Percentiles rank a stretch among this genome's conserved stretches.
Conservation (phyloP, 2,888 invertebrate species). For the Drosophila gaucha region DNA sequence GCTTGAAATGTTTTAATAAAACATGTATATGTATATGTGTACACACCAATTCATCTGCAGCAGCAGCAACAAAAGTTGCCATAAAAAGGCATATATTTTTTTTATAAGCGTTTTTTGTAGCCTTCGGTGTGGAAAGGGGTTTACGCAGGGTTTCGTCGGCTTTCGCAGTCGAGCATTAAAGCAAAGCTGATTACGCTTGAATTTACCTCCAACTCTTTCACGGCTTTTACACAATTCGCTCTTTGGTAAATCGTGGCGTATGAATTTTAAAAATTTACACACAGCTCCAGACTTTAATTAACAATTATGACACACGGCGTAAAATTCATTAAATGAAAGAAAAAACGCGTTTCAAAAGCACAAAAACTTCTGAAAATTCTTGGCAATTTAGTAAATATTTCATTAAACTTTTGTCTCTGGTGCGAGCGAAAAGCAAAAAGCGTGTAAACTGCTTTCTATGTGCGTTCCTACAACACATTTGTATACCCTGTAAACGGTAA, state of each 20-base stretch:
- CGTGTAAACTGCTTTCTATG: conserved; percentile 22
- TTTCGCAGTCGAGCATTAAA: conserved; percentile 16
- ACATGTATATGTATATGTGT: conserved; percentile 31
- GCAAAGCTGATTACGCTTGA: conserved; percentile 46
- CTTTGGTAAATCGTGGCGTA: conserved; percentile 12
- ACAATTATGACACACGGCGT: conserved; percentile 19
- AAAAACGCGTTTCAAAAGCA: neutral
- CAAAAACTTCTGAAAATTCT: conserved; percentile 18
- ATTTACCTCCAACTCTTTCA: conserved; percentile 17
- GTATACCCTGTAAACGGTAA: neutral
- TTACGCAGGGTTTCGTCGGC: neutral
- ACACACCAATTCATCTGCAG: conserved; percentile 5
- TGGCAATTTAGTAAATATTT: conserved; percentile 55
- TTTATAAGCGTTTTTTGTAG: conserved; percentile 32
- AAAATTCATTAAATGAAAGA: neutral
- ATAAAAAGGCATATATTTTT: conserved; percentile 47
- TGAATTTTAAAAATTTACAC: conserved; percentile 36
- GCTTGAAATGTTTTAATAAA: conserved; percentile 63
- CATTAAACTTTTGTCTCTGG: conserved; percentile 51
- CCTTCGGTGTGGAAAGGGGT: neutral
- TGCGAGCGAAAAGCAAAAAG: conserved; percentile 9
- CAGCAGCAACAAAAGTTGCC: conserved; percentile 25
- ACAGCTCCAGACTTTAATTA: conserved; percentile 53
- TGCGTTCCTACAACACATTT: conserved; percentile 23
- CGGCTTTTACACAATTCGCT: conserved; percentile 16